Conservation (phyloP, 2,797 vertebrate genomes). For the Tokudaia muenninki region DNA sequence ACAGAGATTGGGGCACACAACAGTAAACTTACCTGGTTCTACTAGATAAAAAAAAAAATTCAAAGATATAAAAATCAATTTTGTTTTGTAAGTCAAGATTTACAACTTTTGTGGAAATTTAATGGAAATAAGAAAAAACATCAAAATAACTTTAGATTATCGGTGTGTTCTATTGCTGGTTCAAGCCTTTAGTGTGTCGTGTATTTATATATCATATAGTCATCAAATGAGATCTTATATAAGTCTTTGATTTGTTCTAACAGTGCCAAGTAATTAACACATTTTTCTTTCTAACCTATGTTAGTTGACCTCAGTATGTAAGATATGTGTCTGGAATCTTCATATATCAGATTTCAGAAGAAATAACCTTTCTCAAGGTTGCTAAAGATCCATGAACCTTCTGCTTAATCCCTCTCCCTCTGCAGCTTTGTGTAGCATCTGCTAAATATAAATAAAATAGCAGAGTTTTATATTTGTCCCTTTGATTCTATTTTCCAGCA, state of each 20-base stretch:
- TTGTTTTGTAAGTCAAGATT: neutral
- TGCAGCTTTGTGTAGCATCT: neutral
- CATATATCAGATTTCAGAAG: constrained; percentile 13
- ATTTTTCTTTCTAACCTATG: constrained; percentile 39
- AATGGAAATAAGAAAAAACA: neutral
- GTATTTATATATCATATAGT: neutral
- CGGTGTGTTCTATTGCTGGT: neutral
- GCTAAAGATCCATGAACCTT: neutral
- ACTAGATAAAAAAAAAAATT: neutral
- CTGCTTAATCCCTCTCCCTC: neutral
- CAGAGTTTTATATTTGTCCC: neutral
- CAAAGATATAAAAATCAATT: neutral
- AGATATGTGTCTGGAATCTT: neutral
- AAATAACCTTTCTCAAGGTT: neutral
- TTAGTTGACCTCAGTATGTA: neutral
- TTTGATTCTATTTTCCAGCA: constrained; percentile 39
- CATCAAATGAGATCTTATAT: neutral
- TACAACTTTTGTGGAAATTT: neutral
- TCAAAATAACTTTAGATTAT: constrained; percentile 27
- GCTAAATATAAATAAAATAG: constrained; percentile 43
- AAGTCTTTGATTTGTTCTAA: constrained; percentile 4
- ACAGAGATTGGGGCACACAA: neutral
- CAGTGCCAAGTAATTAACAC: neutral
- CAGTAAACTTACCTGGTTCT: neutral
- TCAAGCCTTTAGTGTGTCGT: neutral